These are phyloP conservation scores for Channa argus DNA, from an alignment of 2,113 vertebrate species.

Conservation along the genomic window DNA sequence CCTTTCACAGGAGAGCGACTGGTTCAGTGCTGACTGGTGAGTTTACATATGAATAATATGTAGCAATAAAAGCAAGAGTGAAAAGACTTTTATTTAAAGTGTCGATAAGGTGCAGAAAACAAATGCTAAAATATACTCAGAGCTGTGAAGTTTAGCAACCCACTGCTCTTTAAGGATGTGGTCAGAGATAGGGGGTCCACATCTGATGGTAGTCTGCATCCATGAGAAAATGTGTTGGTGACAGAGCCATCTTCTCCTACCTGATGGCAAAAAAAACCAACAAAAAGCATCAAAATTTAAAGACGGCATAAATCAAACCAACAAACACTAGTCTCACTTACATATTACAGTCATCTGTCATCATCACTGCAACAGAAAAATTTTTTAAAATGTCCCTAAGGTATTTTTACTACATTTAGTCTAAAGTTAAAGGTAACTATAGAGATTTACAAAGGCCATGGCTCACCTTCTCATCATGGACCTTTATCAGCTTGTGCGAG, in stretches of 20 bases:
- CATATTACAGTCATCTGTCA: no score
- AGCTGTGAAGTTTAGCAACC: constrained; percentile 88
- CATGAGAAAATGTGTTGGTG: constrained; percentile 90
- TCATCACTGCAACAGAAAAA: no score
- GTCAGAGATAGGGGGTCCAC: constrained; percentile 90
- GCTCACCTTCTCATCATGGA: constrained; percentile 92
- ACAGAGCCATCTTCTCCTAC: constrained; percentile 86
- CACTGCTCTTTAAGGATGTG: constrained; percentile 81
- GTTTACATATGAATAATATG: not conserved
- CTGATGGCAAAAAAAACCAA: constrained; percentile 66
- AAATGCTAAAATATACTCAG: constrained; percentile 59
- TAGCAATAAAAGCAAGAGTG: not conserved
- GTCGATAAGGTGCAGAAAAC: not conserved
- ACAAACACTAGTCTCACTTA: no score
- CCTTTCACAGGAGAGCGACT: not conserved
- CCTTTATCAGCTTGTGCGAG: constrained; percentile 91
- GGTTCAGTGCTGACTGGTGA: not conserved
- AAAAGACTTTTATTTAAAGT: not conserved
- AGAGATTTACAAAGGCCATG: not conserved
- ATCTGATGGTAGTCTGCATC: constrained; percentile 91
- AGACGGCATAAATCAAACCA: no score
- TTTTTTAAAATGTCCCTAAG: no score
- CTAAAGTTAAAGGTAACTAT: no score
- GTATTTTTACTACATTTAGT: no score
- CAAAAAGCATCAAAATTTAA: not conserved